These are phyloP conservation scores for Zaprionus ghesquierei DNA, from an alignment of 1,140 invertebrate species.

Conservation along the genomic window DNA sequence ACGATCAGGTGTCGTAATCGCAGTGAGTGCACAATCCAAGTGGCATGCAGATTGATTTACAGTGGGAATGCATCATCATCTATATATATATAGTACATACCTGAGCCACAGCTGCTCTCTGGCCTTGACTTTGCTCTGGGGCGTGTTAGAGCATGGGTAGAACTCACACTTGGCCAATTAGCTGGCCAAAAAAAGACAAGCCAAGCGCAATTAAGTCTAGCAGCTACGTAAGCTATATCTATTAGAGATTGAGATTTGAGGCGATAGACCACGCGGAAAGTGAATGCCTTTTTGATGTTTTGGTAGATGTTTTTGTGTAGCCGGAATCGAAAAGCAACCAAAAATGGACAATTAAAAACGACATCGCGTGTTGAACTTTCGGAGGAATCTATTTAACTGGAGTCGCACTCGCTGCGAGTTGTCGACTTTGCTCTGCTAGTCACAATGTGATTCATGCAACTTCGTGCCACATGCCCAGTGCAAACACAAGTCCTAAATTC, in stretches of 20 bases:
- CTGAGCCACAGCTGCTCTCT: not conserved
- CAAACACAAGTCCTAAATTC: constrained; percentile 46
- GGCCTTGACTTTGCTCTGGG: constrained; percentile 36
- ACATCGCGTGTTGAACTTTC: constrained; percentile 26
- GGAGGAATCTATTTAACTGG: constrained; percentile 4
- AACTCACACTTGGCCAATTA: not conserved
- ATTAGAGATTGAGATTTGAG: not conserved
- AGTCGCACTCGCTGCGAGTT: not conserved
- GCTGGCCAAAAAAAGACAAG: constrained; percentile 26
- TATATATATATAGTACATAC: not conserved
- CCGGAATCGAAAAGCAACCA: not conserved
- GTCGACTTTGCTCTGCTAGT: not conserved
- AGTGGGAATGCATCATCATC: constrained; percentile 50
- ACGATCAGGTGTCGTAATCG: constrained; percentile 53
- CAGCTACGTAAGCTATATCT: not conserved
- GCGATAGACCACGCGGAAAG: constrained; percentile 26
- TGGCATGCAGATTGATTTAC: constrained; percentile 23
- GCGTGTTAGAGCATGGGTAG: not conserved
- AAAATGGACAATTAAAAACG: constrained; percentile 23
- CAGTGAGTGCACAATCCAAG: constrained; percentile 41
- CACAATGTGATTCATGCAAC: constrained; percentile 20
- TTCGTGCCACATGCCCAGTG: constrained; percentile 27
- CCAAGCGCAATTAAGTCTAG: constrained; percentile 34
- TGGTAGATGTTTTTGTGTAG: not conserved
- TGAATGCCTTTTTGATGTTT: constrained; percentile 50